Evolutionary conservation across 2,113 vertebrate genomes (phyloP), one percentile per base, ranked within the genome.

Genomic region (Malaclemys terrapin): DNA sequence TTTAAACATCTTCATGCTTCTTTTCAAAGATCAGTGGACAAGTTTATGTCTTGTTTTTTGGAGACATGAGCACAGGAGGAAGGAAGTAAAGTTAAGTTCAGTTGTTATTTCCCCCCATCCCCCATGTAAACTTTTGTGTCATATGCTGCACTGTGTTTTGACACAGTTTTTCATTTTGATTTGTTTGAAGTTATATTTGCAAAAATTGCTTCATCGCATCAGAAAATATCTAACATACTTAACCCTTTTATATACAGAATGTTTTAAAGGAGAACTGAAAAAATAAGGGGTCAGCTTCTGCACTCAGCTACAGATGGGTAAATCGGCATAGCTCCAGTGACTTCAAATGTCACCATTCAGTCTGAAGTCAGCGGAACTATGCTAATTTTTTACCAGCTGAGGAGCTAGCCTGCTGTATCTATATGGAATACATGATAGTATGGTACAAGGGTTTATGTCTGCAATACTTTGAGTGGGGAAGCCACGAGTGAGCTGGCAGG

Each of bases 41-140:
- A 94, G 78, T 75, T 50, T 5, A 91, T 29, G 78, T 38, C 14
- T 76, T 88, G 79, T 17, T 91, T 93, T 95, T 94, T 90, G 91
- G 69, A 92, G 75, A 83, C 4, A 45, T 4, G 65, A 31, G 35
- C 85, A n/a, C 87, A 47, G 31, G 89, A n/a, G 65, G n/a, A 95
- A 93, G 47, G 84, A 89, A 91, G 52, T 87, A 86, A 89, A 91
- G 38, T 93, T 80, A 65, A 11, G 89, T 29, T 57, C 79, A 82
- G 79, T 62, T 84, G 82, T 45, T 13, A 47, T 47, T 42, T 45
- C 45, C 6, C 45, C 5, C 9, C 45, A 8, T 8, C 10, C 31
- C 78, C 80, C 93, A 81, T 91, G 79, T 87, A 90, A 96, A 89
- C 31, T 89, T 29, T 53, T 82, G 82, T 89, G 69, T 16, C 87